Evolutionary conservation across 2,888 invertebrate species (phyloP).

Genomic region (Drosophila heteroneura): DNA sequence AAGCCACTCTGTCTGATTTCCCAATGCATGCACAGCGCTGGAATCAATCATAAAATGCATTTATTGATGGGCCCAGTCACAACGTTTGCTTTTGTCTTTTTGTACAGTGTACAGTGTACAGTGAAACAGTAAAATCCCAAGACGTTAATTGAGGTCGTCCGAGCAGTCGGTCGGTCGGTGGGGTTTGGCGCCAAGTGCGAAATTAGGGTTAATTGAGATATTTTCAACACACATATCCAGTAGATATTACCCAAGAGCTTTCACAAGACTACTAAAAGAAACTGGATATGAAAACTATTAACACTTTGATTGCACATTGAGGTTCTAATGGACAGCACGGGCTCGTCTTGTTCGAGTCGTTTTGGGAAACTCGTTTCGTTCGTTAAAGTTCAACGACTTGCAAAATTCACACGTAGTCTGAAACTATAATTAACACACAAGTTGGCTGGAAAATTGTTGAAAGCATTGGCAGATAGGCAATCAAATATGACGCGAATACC

Average conservation of each 20-base stretch:
- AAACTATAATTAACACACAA: conserved; percentile 2
- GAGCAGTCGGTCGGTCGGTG: not conserved
- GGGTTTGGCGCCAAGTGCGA: conserved; percentile 43
- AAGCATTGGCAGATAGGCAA: not conserved
- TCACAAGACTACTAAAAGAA: not conserved
- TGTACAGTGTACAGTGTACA: not conserved
- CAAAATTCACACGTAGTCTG: conserved; percentile 2
- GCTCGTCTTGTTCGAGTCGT: not conserved
- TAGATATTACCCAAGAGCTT: conserved; percentile 8
- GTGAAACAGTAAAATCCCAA: not conserved
- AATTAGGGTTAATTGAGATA: conserved; percentile 68
- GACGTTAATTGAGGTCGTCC: conserved; percentile 55
- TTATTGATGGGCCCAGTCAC: conserved; percentile 54
- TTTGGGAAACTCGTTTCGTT: conserved; percentile 37
- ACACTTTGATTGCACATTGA: conserved; percentile 9
- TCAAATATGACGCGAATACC: not conserved
- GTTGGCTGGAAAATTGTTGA: not conserved
- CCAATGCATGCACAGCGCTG: conserved; percentile 11
- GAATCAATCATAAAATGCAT: conserved; percentile 66
- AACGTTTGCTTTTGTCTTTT: conserved; percentile 4
- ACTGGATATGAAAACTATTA: not conserved
- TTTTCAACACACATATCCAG: not conserved
- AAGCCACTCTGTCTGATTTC: conserved; percentile 36
- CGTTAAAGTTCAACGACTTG: conserved; percentile 35
- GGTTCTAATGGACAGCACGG: conserved; percentile 23